These are phyloP conservation scores for Boleophthalmus pectinirostris DNA, from an alignment of 2,113 vertebrate genomes.

Conservation along the genomic window DNA sequence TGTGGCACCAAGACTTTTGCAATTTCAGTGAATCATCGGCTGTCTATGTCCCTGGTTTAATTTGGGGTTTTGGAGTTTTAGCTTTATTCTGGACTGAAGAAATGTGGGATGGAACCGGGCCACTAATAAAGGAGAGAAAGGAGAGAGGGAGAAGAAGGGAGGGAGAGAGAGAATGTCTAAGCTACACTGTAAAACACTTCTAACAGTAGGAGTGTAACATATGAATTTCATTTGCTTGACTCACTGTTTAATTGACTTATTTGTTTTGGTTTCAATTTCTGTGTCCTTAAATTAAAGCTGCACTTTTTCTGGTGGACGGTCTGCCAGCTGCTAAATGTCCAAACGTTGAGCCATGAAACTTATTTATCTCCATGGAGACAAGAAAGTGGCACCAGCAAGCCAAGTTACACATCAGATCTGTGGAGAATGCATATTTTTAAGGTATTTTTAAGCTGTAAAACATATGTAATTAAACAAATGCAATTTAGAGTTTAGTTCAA, in stretches of 20 bases:
- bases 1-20: conserved; percentile 27
- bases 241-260: not conserved
- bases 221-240: not conserved
- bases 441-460: too few relatives aligned
- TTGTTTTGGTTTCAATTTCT: not conserved
- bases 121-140: conserved; percentile 34
- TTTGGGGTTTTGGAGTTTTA: conserved; percentile 52
- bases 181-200: conserved; percentile 3
- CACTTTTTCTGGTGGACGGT: too few relatives aligned
- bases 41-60: conserved; percentile 34
- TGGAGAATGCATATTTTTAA: too few relatives aligned
- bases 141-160: not conserved
- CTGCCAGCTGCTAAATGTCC: too few relatives aligned
- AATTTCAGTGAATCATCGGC: conserved; percentile 51
- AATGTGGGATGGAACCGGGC: conserved; percentile 52
- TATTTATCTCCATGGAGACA: too few relatives aligned
- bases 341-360: too few relatives aligned
- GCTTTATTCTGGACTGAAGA: conserved; percentile 39
- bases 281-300: too few relatives aligned
- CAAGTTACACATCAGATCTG: too few relatives aligned
- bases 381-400: too few relatives aligned
- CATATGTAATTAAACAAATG: too few relatives aligned
- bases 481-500: too few relatives aligned
- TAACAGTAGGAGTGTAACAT: too few relatives aligned
- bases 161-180: conserved; percentile 30